Evolutionary conservation across 2,888 invertebrate genomes (phyloP).

Genomic region (Oscheius sp.): DNA sequence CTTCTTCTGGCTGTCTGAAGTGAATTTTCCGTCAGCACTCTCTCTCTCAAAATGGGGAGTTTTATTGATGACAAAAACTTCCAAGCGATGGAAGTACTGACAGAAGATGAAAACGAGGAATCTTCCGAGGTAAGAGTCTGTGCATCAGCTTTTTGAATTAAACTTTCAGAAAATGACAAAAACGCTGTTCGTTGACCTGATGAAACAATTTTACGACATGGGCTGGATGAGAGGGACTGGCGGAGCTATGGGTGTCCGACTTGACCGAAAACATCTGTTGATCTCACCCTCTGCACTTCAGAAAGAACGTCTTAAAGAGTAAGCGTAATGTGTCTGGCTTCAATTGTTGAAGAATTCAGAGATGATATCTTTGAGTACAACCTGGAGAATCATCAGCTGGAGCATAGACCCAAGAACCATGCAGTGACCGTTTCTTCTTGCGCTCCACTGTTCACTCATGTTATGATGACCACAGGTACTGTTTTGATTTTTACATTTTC

Average conservation of each 20-base stretch:
- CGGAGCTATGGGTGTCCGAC: slow-evolving; percentile 77
- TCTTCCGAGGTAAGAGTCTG: slow-evolving; percentile 9
- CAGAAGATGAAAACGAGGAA: slow-evolving; percentile 7
- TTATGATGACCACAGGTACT: slow-evolving; percentile 55
- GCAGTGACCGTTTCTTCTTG: slow-evolving; percentile 57
- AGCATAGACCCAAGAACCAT: slow-evolving; percentile 41
- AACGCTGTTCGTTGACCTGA: slow-evolving; percentile 86
- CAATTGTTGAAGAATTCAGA: slow-evolving; percentile 66
- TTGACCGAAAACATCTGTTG: slow-evolving; percentile 80
- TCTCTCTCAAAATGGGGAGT: slow-evolving; percentile 7
- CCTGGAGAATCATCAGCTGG: slow-evolving; percentile 36
- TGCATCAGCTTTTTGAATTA: background rate
- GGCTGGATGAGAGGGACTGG: slow-evolving; percentile 97
- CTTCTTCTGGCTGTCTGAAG: background rate
- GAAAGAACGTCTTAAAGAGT: slow-evolving; percentile 80
- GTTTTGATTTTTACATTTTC: background rate
- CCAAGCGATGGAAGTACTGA: background rate
- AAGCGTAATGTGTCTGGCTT: slow-evolving; percentile 76
- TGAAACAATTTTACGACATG: slow-evolving; percentile 88
- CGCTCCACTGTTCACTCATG: slow-evolving; percentile 51
- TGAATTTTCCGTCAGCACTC: background rate
- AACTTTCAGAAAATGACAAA: slow-evolving; percentile 51
- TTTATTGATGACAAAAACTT: slow-evolving; percentile 27
- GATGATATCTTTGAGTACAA: slow-evolving; percentile 59
- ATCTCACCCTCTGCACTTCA: slow-evolving; percentile 97